A percentile compares a stretch with the other conserved stretches of the same genome.
phyloP scores from a whole-genome alignment of 2,797 vertebrate species.

The Lepus oiostolus region DNA sequence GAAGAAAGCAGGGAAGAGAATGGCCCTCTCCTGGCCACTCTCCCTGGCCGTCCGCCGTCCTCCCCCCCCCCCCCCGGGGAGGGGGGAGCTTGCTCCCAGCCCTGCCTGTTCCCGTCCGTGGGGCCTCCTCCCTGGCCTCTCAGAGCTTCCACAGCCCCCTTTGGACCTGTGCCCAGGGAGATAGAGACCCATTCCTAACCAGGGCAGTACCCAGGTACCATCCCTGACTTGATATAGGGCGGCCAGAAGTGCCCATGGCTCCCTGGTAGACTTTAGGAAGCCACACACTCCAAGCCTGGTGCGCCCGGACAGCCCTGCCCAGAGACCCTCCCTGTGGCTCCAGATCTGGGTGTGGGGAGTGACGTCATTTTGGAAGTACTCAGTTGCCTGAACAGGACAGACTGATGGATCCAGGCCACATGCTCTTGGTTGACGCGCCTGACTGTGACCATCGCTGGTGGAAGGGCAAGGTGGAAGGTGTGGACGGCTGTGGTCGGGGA shows the following conservation, averaged over 20 bases:
- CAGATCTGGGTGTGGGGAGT: neutral
- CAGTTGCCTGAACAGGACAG: neutral
- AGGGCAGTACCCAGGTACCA: neutral
- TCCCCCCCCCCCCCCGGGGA: too few relatives aligned
- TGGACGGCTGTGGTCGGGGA: fast-evolving
- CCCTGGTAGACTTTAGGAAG: neutral
- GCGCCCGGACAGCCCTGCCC: too few relatives aligned
- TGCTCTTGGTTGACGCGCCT: fast-evolving
- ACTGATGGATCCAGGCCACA: neutral
- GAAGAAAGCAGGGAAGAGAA: neutral
- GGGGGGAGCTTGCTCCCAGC: neutral
- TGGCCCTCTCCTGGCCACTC: neutral
- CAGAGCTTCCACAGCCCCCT: neutral
- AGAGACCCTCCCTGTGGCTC: neutral
- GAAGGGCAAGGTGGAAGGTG: neutral
- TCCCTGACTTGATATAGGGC: neutral
- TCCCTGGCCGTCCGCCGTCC: fast-evolving
- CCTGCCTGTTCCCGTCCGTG: fast-evolving
- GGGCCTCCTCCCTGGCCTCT: neutral
- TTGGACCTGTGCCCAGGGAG: neutral
- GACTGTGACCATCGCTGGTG: neutral
- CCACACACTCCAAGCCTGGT: too few relatives aligned
- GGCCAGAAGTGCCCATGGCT: too few relatives aligned
- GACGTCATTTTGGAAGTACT: too few relatives aligned
- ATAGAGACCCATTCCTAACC: neutral